phyloP scores from a whole-genome alignment of 35 echinoderm and acorn worm genomes.

The Apostichopus californicus region DNA sequence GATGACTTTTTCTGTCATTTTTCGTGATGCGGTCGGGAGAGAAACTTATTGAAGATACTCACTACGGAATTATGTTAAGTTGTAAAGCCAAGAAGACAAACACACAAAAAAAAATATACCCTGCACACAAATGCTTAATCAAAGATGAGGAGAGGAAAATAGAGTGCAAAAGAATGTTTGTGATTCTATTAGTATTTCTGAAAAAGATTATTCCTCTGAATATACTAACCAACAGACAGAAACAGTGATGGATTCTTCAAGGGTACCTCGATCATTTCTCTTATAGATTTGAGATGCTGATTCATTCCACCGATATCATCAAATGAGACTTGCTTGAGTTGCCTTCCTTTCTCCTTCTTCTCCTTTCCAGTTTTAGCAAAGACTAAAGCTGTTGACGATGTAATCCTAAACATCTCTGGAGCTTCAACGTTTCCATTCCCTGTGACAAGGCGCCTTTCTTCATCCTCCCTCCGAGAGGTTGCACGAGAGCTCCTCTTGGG shows the following conservation, averaged over 20 bases:
- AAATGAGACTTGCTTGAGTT: conserved; percentile 55
- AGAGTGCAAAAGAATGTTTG: too few species aligned
- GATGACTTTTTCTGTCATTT: conserved; percentile 48
- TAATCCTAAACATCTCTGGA: conserved; percentile 53
- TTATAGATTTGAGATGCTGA: conserved; percentile 77
- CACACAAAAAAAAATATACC: too few species aligned
- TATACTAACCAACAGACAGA: conserved; percentile 78
- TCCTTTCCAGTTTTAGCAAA: conserved; percentile 5
- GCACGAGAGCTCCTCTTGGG: not conserved
- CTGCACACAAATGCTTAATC: too few species aligned
- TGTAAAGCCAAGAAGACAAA: too few species aligned
- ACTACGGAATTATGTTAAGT: too few species aligned
- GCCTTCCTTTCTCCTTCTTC: not conserved
- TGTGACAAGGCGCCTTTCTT: not conserved
- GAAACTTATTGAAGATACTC: too few species aligned
- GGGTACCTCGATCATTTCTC: conserved; percentile 78
- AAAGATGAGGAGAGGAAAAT: too few species aligned
- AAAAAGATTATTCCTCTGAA: not conserved
- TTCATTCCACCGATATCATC: conserved; percentile 87
- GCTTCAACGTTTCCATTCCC: conserved; percentile 19
- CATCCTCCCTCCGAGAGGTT: not conserved
- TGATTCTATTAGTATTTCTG: too few species aligned
- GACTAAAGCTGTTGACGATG: conserved; percentile 35
- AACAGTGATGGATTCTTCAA: conserved; percentile 84
- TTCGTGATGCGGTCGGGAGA: too few species aligned